Evolutionary conservation across 2,888 invertebrate genomes (phyloP), one percentile per base, ranked within the genome.

Genomic region (Lithophane ornitopus): DNA sequence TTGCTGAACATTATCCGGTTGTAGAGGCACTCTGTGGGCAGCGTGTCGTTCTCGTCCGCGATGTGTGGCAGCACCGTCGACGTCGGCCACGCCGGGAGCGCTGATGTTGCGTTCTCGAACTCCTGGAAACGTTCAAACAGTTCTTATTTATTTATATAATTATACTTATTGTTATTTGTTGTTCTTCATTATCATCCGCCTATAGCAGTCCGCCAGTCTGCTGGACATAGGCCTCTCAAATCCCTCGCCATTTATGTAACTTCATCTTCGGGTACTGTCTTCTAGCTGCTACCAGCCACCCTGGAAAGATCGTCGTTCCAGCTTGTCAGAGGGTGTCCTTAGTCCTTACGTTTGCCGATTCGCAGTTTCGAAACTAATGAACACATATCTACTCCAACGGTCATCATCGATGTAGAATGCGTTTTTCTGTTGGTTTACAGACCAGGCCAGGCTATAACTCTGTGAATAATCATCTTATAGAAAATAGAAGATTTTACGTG

Each of bases 1-100:
- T 93, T 96, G 93, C 98, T 98, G 90, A 98, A 98, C 85, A 97
- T 96, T 76, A 98, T 96, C 81, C 97, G 97, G 91, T 98, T 98
- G 94, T 97, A 98, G 52, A 97, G 95, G 82, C 97, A 97, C 80
- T 97, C 96, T 11, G 95, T 94, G 11, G 97, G 97, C 82, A 97
- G 91, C 6, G 96, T 93, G 90, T 95, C 96, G 89, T 96, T 96
- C 85, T 93, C 96, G 86, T 91, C 96, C 22, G 91, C 87, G 9
- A 94, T 91, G 86, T 94, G 95, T 0, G 95, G 94, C 78, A 94
- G 88, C 67, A 95, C 94, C 0, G 96, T 94, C 3, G 94, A 94
- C 67, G 95, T 94, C n/a, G 95, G 95, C 95, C 95, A 95, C 34
- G 93, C 87, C 0, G 94, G 92, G 0, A 94, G 87, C 0, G 94